Conservation (phyloP, 2,113 vertebrate genomes). For the Puffinus mauretanicus region DNA sequence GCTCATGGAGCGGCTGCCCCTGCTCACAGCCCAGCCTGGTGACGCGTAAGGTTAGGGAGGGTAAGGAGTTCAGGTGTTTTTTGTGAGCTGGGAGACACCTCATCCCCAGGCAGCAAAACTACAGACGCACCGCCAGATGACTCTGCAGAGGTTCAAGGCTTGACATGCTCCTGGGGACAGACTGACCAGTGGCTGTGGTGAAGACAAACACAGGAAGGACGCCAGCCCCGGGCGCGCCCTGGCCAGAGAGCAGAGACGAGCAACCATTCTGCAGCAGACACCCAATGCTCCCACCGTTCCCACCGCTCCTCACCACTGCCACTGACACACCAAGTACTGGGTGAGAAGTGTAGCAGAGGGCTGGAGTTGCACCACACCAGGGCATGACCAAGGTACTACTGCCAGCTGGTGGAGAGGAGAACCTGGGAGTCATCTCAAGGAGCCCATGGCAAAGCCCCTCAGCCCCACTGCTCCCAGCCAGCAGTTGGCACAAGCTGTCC, state of each 20-base stretch:
- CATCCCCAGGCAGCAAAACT: neutral
- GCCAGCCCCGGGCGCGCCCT: rapidly evolving
- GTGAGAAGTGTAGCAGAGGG: neutral
- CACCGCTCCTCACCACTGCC: neutral
- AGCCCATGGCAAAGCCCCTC: neutral
- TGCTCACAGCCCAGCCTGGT: neutral
- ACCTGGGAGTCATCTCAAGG: neutral
- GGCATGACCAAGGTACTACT: neutral
- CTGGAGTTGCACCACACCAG: neutral
- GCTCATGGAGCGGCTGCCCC: neutral
- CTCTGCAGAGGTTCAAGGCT: neutral
- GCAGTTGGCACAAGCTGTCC: neutral
- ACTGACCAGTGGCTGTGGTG: neutral
- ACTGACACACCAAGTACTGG: neutral
- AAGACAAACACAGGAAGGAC: neutral
- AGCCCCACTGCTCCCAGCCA: neutral
- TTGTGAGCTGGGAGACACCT: neutral
- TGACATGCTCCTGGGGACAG: neutral
- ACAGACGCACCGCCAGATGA: neutral
- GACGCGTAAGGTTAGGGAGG: rapidly evolving
- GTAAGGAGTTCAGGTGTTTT: neutral
- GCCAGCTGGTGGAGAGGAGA: neutral
- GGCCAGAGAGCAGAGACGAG: neutral
- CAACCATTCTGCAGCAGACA: neutral
- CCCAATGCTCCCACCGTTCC: neutral